A percentile compares a stretch with the other conserved stretches of the same genome.
These are phyloP conservation scores for Chrysolina haemoptera DNA, from an alignment of 2,888 invertebrate genomes.

Conservation along the genomic window DNA sequence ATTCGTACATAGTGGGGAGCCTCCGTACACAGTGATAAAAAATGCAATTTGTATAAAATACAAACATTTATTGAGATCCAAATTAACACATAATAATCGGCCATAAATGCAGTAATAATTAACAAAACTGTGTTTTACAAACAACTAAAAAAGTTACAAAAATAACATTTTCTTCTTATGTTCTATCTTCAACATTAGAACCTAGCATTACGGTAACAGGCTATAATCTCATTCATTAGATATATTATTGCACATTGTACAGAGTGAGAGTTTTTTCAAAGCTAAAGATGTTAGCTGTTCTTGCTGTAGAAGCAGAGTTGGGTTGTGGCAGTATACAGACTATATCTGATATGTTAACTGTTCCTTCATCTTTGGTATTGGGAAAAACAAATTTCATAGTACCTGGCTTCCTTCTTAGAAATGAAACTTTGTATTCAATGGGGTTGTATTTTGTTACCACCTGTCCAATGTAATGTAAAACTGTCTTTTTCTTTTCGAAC, in stretches of 20 bases:
- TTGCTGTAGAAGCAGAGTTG: background rate
- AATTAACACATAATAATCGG: background rate
- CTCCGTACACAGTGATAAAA: background rate
- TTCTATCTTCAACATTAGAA: too few species aligned
- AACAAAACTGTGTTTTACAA: too few species aligned
- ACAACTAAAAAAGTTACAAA: too few species aligned
- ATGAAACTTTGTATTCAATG: constrained; percentile 24
- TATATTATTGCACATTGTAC: constrained; percentile 26
- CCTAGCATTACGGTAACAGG: too few species aligned
- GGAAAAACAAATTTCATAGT: constrained; percentile 29
- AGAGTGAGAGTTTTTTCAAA: background rate
- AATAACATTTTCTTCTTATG: too few species aligned
- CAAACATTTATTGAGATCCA: background rate
- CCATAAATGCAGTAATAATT: too few species aligned
- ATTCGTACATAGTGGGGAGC: background rate
- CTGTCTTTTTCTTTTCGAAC: background rate
- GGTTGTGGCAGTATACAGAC: background rate
- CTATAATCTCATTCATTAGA: too few species aligned
- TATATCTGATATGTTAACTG: background rate
- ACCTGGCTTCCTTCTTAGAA: constrained; percentile 27
- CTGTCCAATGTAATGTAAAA: constrained; percentile 28
- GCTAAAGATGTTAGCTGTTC: background rate
- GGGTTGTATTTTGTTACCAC: constrained; percentile 26
- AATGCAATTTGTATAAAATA: background rate
- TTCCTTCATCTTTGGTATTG: background rate